Evolutionary conservation across 2,797 vertebrate genomes (phyloP).

Genomic region (Protonibea diacanthus): DNA sequence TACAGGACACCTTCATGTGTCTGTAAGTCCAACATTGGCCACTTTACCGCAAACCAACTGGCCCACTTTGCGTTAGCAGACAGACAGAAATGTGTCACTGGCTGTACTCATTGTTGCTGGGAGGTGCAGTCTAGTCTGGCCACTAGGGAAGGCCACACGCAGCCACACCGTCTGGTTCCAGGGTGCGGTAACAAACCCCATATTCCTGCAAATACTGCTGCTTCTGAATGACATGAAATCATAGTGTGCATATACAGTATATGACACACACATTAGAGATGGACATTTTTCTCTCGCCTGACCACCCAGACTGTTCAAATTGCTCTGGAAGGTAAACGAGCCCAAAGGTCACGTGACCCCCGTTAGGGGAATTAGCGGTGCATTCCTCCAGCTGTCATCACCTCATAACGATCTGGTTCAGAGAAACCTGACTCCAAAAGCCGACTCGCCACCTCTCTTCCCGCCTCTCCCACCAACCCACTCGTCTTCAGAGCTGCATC

Average conservation of each 20-base stretch:
- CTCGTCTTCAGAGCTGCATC: conserved; percentile 47
- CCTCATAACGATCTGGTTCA: conserved; percentile 68
- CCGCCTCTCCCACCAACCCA: conserved; percentile 27
- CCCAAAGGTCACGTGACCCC: conserved; percentile 67
- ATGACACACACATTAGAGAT: conserved; percentile 15
- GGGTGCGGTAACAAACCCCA: conserved; percentile 17
- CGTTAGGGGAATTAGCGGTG: conserved; percentile 67
- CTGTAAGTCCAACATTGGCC: conserved; percentile 28
- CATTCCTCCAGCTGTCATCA: conserved; percentile 81
- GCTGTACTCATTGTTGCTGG: conserved; percentile 32
- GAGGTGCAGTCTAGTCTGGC: conserved; percentile 38
- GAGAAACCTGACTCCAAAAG: conserved; percentile 76
- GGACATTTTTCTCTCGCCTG: conserved; percentile 23
- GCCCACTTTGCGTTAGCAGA: conserved; percentile 66
- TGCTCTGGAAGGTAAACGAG: conserved; percentile 51
- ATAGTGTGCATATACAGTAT: not conserved
- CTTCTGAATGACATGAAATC: conserved; percentile 16
- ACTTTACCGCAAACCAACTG: conserved; percentile 57
- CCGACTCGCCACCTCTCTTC: conserved; percentile 39
- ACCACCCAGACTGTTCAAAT: conserved; percentile 56
- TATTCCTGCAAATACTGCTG: conserved; percentile 2
- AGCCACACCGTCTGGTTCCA: conserved; percentile 35
- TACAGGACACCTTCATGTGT: conserved; percentile 3
- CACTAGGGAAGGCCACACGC: conserved; percentile 45
- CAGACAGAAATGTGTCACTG: conserved; percentile 75